A percentile compares a stretch with the other conserved stretches of the same genome.
These are phyloP conservation scores for Ptychochromis oligacanthus DNA, from an alignment of 2,113 vertebrate species.

Conservation along the genomic window DNA sequence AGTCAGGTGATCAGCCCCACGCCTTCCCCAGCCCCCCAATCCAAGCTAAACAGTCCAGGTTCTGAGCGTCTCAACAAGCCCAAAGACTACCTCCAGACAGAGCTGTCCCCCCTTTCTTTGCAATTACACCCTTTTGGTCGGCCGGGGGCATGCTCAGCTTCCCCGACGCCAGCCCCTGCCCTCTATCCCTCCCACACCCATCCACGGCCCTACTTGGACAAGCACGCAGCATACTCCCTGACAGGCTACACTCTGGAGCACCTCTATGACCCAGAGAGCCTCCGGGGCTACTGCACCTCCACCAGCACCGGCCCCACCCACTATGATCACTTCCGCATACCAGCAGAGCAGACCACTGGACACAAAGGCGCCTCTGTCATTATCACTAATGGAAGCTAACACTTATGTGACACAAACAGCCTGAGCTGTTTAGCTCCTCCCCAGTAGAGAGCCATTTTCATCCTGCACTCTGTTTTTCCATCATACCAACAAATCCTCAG, in stretches of 20 bases:
- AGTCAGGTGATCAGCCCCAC: conserved; percentile 84
- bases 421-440: neutral
- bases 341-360: conserved; percentile 87
- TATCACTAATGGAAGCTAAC: conserved; percentile 97
- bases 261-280: conserved; percentile 91
- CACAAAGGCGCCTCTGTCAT: conserved; percentile 98
- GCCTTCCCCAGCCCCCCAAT: conserved; percentile 86
- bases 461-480: conserved; percentile 24
- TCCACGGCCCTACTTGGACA: conserved; percentile 89
- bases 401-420: conserved; percentile 32
- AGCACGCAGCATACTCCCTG: conserved; percentile 91
- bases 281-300: conserved; percentile 90
- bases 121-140: conserved; percentile 82
- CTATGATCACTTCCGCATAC: conserved; percentile 92
- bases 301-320: conserved; percentile 88
- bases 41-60: conserved; percentile 89
- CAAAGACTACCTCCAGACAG: conserved; percentile 91
- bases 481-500: neutral
- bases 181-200: conserved; percentile 82
- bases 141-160: conserved; percentile 82
- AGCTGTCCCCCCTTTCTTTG: conserved; percentile 83
- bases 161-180: conserved; percentile 80
- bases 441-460: neutral
- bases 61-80: conserved; percentile 88
- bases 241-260: conserved; percentile 94